Conservation (phyloP, 2,888 invertebrate genomes). For the Drosophila anomalata region DNA sequence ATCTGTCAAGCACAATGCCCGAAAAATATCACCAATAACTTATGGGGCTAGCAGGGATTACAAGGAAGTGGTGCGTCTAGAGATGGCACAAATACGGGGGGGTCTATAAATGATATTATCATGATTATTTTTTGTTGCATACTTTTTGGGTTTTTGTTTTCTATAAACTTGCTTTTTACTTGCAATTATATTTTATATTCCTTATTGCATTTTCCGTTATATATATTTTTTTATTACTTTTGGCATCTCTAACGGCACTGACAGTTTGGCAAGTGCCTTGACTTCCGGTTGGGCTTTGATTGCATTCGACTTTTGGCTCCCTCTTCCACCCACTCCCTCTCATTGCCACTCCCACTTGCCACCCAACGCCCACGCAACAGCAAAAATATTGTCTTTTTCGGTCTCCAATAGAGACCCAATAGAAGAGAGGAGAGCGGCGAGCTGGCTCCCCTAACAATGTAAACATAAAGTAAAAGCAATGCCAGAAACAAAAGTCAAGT, state of each 20-base stretch:
- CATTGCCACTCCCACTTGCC: background rate
- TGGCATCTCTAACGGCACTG: slow-evolving; percentile 12
- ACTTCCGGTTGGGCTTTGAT: slow-evolving; percentile 48
- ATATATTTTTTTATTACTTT: background rate
- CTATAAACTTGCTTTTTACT: background rate
- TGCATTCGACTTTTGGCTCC: slow-evolving; percentile 57
- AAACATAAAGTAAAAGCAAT: slow-evolving; percentile 46
- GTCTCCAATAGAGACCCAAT: slow-evolving; percentile 3
- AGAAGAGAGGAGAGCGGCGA: slow-evolving; percentile 8
- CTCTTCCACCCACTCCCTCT: background rate
- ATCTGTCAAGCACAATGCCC: slow-evolving; percentile 35
- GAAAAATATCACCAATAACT: slow-evolving; percentile 7
- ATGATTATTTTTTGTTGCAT: background rate
- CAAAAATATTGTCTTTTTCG: slow-evolving; percentile 50
- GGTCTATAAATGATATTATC: no score
- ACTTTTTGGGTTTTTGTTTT: background rate
- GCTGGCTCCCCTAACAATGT: slow-evolving; percentile 23
- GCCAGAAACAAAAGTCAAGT: slow-evolving; percentile 66
- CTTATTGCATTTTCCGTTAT: background rate
- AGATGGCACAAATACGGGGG: background rate
- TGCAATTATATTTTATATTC: background rate
- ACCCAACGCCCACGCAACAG: slow-evolving; percentile 18
- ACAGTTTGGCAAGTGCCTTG: slow-evolving; percentile 47
- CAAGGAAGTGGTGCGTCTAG: background rate
- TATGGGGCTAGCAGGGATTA: background rate